Conservation (phyloP, 2,797 vertebrate species). For the Phrynocephalus vlangalii region DNA sequence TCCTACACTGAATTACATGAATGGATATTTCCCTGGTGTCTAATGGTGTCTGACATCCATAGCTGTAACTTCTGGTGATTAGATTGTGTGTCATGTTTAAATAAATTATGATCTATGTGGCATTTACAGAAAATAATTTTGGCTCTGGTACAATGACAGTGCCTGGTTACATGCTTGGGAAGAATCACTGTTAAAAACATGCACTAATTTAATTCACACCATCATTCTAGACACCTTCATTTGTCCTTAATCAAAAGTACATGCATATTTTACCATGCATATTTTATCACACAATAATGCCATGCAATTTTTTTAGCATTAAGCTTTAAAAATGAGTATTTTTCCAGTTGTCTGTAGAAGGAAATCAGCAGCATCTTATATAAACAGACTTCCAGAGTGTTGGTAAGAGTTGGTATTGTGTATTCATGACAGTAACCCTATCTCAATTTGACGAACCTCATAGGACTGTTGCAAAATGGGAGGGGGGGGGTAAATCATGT, state of each 20-base stretch:
- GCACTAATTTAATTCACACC: background rate
- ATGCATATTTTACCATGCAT: conserved; percentile 8
- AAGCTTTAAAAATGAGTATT: background rate
- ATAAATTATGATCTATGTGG: background rate
- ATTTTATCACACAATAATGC: background rate
- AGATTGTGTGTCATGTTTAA: background rate
- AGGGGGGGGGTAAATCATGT: no score
- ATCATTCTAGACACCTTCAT: background rate
- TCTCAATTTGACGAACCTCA: no score
- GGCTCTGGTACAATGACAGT: background rate
- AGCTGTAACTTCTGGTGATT: background rate
- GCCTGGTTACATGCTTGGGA: background rate
- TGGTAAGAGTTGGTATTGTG: no score
- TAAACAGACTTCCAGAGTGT: background rate
- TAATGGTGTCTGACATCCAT: conserved; percentile 4
- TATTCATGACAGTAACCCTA: no score
- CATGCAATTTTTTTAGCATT: background rate
- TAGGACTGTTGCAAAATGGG: no score
- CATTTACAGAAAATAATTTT: background rate
- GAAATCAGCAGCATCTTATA: background rate
- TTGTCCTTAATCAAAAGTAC: conserved; percentile 8
- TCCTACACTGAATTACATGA: background rate
- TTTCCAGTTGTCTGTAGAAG: background rate
- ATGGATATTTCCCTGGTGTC: background rate
- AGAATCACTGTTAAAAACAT: background rate